Evolutionary conservation across 2,797 vertebrate genomes (phyloP).

Genomic region (Hoplostethus atlanticus): DNA sequence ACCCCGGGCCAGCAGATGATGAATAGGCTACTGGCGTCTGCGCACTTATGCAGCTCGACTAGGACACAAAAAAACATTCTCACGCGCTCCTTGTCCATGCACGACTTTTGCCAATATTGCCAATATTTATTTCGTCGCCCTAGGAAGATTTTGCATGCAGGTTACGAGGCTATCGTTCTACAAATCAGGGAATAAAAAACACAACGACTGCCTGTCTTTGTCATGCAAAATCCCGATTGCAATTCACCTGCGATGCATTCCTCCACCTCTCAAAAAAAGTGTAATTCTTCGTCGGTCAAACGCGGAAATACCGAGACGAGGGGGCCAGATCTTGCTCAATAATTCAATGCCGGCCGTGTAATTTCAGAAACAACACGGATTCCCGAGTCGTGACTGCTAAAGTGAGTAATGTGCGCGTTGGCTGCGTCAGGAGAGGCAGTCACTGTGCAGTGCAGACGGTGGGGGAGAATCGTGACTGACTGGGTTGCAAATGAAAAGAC

Average conservation of each 20-base stretch:
- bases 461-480: constrained; percentile 98
- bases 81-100: constrained; percentile 11
- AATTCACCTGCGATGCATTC: constrained; percentile 55
- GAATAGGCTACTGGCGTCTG: constrained; percentile 40
- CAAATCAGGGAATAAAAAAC: neutral
- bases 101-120: constrained; percentile 31
- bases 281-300: constrained; percentile 80
- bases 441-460: constrained; percentile 96
- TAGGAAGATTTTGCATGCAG: constrained; percentile 25
- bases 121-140: neutral
- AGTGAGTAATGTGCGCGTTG: constrained; percentile 97
- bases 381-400: constrained; percentile 99
- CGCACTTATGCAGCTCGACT: constrained; percentile 33
- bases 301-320: constrained; percentile 79
- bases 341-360: constrained; percentile 89
- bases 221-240: constrained; percentile 47
- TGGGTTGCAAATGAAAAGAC: constrained; percentile 91
- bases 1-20: constrained; percentile 13
- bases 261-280: constrained; percentile 67
- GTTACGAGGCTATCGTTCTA: constrained; percentile 10
- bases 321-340: constrained; percentile 87
- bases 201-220: constrained; percentile 44
- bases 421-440: constrained; percentile 98
- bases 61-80: neutral
- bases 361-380: constrained; percentile 93